Base-by-base conservation (phyloP, 2,888 invertebrate genomes). In the Muscina levida region DNA sequence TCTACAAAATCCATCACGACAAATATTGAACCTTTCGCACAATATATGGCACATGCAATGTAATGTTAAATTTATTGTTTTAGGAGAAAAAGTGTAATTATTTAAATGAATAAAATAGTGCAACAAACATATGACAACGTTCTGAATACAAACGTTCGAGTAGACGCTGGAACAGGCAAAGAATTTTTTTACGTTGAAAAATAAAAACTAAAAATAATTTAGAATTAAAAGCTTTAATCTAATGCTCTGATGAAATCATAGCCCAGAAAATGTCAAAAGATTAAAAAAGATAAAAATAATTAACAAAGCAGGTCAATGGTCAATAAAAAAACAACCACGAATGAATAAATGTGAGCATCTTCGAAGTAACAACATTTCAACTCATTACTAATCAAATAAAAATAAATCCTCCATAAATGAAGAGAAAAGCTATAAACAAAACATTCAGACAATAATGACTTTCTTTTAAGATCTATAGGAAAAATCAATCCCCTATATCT, bases 201-300 rank as follows among this genome's bases (percentile, higher is more conserved):
- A n/a, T n/a, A n/a, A n/a, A n/a, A n/a, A n/a, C n/a, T n/a, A n/a
- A 24, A 22, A 53, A 24, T 53, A 13, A 53, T 53, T 53, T 22
- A 51, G 51, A 22, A 51, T 51, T 24, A 53, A 53, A 53, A 51
- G 51, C 51, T 53, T 24, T 22, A 53, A 53, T 22, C 11, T 8
- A 22, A 10, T 53, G 24, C 10, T 53, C 13, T 39, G 59, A 39
- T 59, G 59, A 37, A 59, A 59, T 59, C 39, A 62, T 26, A 37
- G 39, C 59, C 31, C 62, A 11, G 19, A 59, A n/a, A 26, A 11
- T 6, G 19, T 15, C 37, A 37, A 39, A 62, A 62, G 39, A 62
- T 62, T 62, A 42, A 22, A 62, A 62, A 31, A 37, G 22, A 62
- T 42, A 62, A 42, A 62, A 62, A 59, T 59, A 42, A 62, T 37